phyloP scores from a whole-genome alignment of 2,888 invertebrate genomes.

The Diabrotica balteata region DNA sequence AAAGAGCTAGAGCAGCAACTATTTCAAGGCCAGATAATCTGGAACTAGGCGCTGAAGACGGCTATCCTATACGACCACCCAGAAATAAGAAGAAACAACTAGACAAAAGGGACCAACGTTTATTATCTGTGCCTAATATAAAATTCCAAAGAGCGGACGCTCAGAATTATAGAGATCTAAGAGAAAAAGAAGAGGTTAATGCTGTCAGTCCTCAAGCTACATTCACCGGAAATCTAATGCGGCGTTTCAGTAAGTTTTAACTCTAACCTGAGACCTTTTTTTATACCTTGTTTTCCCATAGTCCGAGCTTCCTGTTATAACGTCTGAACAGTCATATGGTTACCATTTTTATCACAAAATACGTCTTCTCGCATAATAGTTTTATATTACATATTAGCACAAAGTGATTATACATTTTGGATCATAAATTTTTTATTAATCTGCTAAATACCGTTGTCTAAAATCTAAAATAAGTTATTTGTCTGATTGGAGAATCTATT shows the following conservation, averaged over 20 bases:
- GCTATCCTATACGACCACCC: conserved; percentile 66
- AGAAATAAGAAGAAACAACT: conserved; percentile 62
- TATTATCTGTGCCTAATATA: conserved; percentile 80
- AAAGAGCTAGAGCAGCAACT: conserved; percentile 42
- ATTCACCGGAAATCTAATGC: conserved; percentile 78
- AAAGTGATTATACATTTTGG: no score
- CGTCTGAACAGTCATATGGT: conserved; percentile 33
- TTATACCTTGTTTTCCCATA: conserved; percentile 25
- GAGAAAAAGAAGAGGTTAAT: conserved; percentile 62
- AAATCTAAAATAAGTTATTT: no score
- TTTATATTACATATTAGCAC: no score
- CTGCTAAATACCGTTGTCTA: no score
- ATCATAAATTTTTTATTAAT: no score
- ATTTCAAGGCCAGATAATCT: conserved; percentile 70
- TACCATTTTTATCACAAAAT: not conserved
- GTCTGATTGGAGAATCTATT: no score
- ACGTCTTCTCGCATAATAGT: no score
- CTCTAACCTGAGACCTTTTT: conserved; percentile 30
- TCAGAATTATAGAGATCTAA: conserved; percentile 63
- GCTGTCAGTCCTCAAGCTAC: conserved; percentile 55
- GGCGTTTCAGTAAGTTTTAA: conserved; percentile 86
- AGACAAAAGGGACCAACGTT: conserved; percentile 67
- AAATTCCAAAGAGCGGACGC: conserved; percentile 68
- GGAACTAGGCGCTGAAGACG: conserved; percentile 65
- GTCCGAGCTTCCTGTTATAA: conserved; percentile 7